Evolutionary conservation across 92 coral and sea anemone genomes (phyloP).

Genomic region (Phenganax marumi): DNA sequence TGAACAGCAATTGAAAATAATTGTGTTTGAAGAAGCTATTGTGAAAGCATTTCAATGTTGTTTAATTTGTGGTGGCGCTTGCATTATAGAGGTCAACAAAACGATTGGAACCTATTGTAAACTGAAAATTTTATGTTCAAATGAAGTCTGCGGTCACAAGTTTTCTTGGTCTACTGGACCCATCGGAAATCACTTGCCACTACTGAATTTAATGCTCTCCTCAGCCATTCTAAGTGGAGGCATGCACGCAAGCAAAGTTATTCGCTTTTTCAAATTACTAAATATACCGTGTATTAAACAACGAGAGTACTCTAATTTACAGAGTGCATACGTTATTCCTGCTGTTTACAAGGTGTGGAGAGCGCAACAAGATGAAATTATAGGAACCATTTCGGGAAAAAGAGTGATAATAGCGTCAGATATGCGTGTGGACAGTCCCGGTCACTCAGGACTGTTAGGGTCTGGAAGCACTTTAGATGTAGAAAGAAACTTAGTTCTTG

Average conservation of each 20-base stretch:
- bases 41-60: neutral
- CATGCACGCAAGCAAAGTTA: neutral
- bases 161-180: neutral
- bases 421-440: conserved; percentile 56
- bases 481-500: conserved; percentile 38
- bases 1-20: neutral
- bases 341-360: conserved; percentile 26
- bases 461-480: conserved; percentile 40
- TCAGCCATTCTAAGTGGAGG: conserved; percentile 1
- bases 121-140: neutral
- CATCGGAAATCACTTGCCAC: neutral
- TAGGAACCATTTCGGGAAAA: neutral
- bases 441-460: conserved; percentile 47
- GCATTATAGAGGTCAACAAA: neutral
- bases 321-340: conserved; percentile 36
- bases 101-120: neutral
- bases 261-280: neutral
- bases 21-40: neutral
- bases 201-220: neutral
- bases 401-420: conserved; percentile 26
- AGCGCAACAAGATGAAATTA: neutral
- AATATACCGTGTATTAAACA: conserved; percentile 35
- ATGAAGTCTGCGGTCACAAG: neutral
- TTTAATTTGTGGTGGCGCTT: neutral
- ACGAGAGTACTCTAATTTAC: conserved; percentile 40